Conservation (phyloP, 2,113 vertebrate genomes). For the Actenoides lindsayi region DNA sequence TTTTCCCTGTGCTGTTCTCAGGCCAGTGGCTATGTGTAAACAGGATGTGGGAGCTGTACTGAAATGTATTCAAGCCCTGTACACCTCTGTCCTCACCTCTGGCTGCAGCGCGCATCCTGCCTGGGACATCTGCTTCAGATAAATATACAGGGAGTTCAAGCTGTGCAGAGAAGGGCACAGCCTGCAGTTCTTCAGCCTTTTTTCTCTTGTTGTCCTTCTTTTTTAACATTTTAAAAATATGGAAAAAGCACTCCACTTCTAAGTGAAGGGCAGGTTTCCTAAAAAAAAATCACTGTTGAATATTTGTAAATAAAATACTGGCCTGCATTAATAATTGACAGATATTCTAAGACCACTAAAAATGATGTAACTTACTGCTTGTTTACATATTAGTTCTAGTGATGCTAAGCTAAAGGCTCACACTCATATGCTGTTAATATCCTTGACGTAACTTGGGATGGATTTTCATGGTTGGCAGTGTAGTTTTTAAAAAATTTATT, state of each 20-base stretch:
- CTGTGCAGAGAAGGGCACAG: not conserved
- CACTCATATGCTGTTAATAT: not conserved
- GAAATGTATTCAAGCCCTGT: constrained; percentile 10
- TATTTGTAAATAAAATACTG: not conserved
- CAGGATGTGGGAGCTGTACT: constrained; percentile 60
- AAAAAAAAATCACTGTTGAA: not conserved
- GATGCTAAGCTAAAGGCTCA: not conserved
- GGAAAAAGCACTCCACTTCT: not conserved
- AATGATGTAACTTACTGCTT: not conserved
- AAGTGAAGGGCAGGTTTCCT: not conserved
- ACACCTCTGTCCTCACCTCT: constrained; percentile 59
- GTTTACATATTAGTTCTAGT: not conserved
- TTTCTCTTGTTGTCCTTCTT: not conserved
- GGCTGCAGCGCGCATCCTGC: constrained; percentile 13
- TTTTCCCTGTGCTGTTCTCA: not conserved
- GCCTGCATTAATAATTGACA: not conserved
- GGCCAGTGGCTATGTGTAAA: constrained; percentile 29
- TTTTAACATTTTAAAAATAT: not conserved
- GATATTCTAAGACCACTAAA: not conserved
- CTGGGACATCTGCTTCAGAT: constrained; percentile 63
- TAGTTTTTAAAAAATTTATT: not conserved
- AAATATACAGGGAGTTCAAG: constrained; percentile 29
- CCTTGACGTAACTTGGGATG: not conserved
- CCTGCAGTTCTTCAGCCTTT: not conserved
- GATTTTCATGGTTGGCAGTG: not conserved